Evolutionary conservation across 2,888 invertebrate genomes (phyloP).

Genomic region (Xanthia togata): DNA sequence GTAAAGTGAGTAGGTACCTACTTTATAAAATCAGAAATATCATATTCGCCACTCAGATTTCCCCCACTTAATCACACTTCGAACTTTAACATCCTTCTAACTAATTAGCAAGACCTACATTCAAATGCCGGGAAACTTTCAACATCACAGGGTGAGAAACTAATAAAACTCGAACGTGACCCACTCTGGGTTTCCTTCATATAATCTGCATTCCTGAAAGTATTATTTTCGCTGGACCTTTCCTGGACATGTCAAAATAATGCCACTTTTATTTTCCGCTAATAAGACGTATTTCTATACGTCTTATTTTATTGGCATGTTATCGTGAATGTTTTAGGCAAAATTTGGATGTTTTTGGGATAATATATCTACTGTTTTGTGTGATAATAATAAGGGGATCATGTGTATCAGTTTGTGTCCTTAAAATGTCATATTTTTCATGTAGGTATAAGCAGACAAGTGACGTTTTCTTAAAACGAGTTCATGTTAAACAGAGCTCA

Average conservation of each 20-base stretch:
- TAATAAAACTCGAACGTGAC: slow-evolving; percentile 80
- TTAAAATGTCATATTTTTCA: neutral
- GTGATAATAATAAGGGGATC: neutral
- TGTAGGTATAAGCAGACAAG: too few species aligned
- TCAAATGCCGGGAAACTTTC: slow-evolving; percentile 61
- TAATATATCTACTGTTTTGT: slow-evolving; percentile 26
- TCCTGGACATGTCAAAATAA: slow-evolving; percentile 31
- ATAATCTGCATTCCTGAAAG: slow-evolving; percentile 71
- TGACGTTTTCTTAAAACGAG: too few species aligned
- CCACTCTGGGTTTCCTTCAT: slow-evolving; percentile 46
- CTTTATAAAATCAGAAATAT: slow-evolving; percentile 6
- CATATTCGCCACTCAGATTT: neutral
- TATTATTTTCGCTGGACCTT: slow-evolving; percentile 55
- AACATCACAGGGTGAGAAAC: slow-evolving; percentile 68
- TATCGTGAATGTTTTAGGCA: slow-evolving; percentile 7
- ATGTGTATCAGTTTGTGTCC: slow-evolving; percentile 3
- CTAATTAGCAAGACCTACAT: slow-evolving; percentile 57
- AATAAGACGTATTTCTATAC: too few species aligned
- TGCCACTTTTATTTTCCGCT: slow-evolving; percentile 27
- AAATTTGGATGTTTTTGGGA: slow-evolving; percentile 1
- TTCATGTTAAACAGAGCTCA: too few species aligned
- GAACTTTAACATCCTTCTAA: slow-evolving; percentile 29
- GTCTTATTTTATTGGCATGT: slow-evolving; percentile 22
- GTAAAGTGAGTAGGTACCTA: too few species aligned
- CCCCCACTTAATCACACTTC: neutral